Base-by-base conservation (phyloP, 2,113 vertebrate genomes). In the Delphinapterus leucas region DNA sequence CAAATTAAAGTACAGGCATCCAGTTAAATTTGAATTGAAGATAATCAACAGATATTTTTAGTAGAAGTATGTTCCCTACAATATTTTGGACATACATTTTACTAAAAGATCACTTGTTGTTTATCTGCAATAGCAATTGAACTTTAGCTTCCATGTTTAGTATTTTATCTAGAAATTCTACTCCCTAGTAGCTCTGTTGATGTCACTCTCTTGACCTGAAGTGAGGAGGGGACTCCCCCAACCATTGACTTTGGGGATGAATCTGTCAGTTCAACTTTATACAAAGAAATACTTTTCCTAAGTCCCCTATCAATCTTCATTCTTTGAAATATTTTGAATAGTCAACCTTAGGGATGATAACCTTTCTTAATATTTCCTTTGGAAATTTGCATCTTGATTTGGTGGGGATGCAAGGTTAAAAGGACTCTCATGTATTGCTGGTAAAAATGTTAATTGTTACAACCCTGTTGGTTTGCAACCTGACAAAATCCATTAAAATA, bases 321-420 rank as follows among this genome's bases (percentile, higher is more conserved):
- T 49, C 17, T 74, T 84, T 47, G 33, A 93, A 74, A 79, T 67
- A 82, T 61, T 92, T 94, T 67, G 82, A 88, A 49, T 38, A 25
- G 31, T 88, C 41, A 38, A 21, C 12, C 70, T 79, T 89, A 88
- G 53, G 41, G 12, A 68, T 53, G 25, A 96, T 67, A 84, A 74
- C 3, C 21, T 93, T 97, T 68, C 21, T 74, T 49, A 73, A 53
- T 84, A 33, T 60, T 70, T 93, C n/a, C 9, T 92, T 73, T 92
- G 26, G 80, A 92, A 80, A 33, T 21, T 28, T 93, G 41, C 13
- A 41, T 49, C 20, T 90, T 63, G 26, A 49, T 76, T 88, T 85
- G 38, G 7, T 92, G n/a, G 4, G 6, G 41, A n/a, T 44, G 3
- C 11, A 74, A 33, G 36, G 2, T 55, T 76, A 53, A 96, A 97